phyloP scores from a whole-genome alignment of 2,113 vertebrate genomes.

The Misgurnus anguillicaudatus region DNA sequence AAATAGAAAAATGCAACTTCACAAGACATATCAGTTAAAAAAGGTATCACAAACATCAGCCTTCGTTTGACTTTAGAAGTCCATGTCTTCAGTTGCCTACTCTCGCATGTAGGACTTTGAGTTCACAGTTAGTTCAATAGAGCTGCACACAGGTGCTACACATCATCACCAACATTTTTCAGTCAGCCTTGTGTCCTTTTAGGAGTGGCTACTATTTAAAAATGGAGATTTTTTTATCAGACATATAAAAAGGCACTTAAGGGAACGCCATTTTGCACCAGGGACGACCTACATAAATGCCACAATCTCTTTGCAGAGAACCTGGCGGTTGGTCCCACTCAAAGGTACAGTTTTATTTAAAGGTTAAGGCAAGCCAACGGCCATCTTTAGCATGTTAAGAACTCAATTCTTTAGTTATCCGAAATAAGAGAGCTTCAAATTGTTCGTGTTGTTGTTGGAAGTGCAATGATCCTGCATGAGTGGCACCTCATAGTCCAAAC shows the following conservation, averaged over 20 bases:
- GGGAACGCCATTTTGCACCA: neutral
- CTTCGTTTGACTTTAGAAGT: conserved; percentile 51
- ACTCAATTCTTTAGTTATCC: conserved; percentile 60
- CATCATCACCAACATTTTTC: conserved; percentile 52
- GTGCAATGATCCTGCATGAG: conserved; percentile 84
- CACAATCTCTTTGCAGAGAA: neutral
- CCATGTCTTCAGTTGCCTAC: conserved; percentile 64
- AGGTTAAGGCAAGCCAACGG: neutral
- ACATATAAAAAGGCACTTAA: neutral
- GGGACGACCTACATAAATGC: neutral
- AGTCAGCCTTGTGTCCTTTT: conserved; percentile 36
- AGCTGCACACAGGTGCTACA: conserved; percentile 57
- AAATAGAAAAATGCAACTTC: conserved; percentile 43
- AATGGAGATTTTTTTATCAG: conserved; percentile 9
- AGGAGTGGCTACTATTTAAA: neutral
- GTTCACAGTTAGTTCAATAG: conserved; percentile 68
- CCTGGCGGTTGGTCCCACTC: neutral
- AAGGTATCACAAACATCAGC: conserved; percentile 59
- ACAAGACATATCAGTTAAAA: conserved; percentile 52
- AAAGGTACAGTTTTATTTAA: neutral
- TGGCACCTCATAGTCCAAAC: conserved; percentile 83
- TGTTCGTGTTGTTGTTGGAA: conserved; percentile 79
- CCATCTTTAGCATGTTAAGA: neutral
- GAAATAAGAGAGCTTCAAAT: conserved; percentile 85
- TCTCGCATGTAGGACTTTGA: conserved; percentile 50